Evolutionary conservation across 2,888 invertebrate species (phyloP).

Genomic region (Cheilosia grossa): DNA sequence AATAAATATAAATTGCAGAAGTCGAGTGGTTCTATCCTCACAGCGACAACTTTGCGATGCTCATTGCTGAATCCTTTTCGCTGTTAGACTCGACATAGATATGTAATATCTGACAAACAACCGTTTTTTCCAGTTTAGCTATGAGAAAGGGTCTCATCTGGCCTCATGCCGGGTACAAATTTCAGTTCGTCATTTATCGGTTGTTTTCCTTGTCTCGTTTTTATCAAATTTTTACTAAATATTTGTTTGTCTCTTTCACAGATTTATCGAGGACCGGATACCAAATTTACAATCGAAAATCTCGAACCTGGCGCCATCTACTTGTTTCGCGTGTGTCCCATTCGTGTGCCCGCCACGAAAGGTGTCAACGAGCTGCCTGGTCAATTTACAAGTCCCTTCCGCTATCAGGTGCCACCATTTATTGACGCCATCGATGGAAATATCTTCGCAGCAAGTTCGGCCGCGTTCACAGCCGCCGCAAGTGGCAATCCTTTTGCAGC

Average conservation of each 20-base stretch:
- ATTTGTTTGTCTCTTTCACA: slow-evolving; percentile 78
- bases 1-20: too few species aligned
- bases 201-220: neutral
- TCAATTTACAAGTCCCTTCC: slow-evolving; percentile 88
- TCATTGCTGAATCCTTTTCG: too few species aligned
- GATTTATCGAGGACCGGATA: slow-evolving; percentile 88
- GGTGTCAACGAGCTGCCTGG: slow-evolving; percentile 85
- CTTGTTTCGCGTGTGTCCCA: slow-evolving; percentile 90
- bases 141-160: too few species aligned
- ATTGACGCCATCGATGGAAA: slow-evolving; percentile 78
- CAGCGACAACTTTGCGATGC: too few species aligned
- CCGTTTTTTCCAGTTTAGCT: too few species aligned
- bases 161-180: too few species aligned
- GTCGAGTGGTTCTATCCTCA: too few species aligned
- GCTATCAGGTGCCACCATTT: slow-evolving; percentile 82
- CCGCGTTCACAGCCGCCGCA: slow-evolving; percentile 70
- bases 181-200: too few species aligned
- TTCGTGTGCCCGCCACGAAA: slow-evolving; percentile 86
- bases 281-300: slow-evolving; percentile 86
- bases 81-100: too few species aligned
- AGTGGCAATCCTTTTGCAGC: slow-evolving; percentile 66
- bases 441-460: slow-evolving; percentile 72
- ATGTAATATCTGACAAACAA: too few species aligned
- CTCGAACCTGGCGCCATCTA: slow-evolving; percentile 91
- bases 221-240: neutral